A percentile compares a stretch with the other conserved stretches of the same genome.
phyloP scores from a whole-genome alignment of 2,113 vertebrate genomes.

The Microcebus ravelobensis region DNA sequence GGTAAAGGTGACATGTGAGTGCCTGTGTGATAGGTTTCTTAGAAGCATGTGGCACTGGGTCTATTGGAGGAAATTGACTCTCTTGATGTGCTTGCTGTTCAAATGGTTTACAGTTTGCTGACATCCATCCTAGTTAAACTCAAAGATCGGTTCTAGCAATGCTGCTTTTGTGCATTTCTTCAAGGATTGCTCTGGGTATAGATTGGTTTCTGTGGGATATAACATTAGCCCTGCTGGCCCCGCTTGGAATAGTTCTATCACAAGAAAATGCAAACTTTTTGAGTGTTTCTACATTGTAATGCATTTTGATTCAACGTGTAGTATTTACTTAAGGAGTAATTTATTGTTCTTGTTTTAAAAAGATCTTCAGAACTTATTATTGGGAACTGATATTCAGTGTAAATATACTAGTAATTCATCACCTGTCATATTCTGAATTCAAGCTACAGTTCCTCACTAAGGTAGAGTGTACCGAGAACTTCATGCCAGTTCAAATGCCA shows the following conservation, averaged over 20 bases:
- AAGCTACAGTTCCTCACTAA: not conserved
- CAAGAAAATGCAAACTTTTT: not conserved
- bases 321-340: not conserved
- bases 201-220: not conserved
- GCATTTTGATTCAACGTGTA: not conserved
- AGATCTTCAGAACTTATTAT: not conserved
- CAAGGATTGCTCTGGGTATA: rapidly evolving
- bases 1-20: not conserved
- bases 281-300: not conserved
- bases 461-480: not conserved
- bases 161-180: not conserved
- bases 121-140: not conserved
- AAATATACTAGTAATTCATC: not conserved
- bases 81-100: not conserved
- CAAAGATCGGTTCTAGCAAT: not conserved
- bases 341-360: not conserved
- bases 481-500: not conserved
- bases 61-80: not conserved
- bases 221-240: not conserved
- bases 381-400: not conserved
- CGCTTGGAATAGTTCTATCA: not conserved
- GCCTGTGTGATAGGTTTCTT: not conserved
- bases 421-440: not conserved
- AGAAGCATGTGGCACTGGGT: not conserved
- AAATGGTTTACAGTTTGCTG: not conserved